Conservation (phyloP, 2,797 vertebrate species). For the Presbytis comata region DNA sequence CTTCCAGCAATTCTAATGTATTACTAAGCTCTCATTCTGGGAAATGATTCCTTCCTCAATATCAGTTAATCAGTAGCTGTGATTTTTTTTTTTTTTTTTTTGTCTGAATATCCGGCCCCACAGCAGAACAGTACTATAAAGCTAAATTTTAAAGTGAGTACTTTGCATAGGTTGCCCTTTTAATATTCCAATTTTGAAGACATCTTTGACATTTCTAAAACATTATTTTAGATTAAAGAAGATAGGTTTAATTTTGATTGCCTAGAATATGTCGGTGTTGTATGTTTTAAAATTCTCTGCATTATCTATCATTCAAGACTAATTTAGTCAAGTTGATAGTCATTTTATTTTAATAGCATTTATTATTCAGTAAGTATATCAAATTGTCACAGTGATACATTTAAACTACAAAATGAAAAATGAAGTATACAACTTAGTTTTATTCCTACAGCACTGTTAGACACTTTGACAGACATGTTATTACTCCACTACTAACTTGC, state of each 20-base stretch:
- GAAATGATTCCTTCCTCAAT: background rate
- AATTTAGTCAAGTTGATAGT: constrained; percentile 39
- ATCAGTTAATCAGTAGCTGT: background rate
- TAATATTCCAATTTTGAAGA: constrained; percentile 41
- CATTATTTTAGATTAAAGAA: constrained; percentile 36
- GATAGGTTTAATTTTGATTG: constrained; percentile 20
- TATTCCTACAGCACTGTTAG: background rate
- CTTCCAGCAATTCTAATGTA: background rate
- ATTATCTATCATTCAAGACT: background rate
- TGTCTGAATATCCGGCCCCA: background rate
- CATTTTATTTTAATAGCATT: constrained; percentile 37
- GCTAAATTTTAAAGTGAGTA: constrained; percentile 2
- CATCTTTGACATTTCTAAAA: constrained; percentile 39
- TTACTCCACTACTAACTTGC: background rate
- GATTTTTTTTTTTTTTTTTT: background rate
- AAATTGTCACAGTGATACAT: background rate
- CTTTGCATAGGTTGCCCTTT: constrained; percentile 16
- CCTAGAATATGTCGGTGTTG: background rate
- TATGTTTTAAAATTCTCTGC: background rate
- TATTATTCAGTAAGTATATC: constrained; percentile 6
- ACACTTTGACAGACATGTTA: constrained; percentile 8
- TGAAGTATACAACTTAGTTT: background rate
- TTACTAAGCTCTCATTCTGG: background rate
- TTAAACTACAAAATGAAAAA: constrained; percentile 9
- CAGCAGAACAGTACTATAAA: background rate